Conservation (phyloP, 2,113 vertebrate species). For the Pipa parva region DNA sequence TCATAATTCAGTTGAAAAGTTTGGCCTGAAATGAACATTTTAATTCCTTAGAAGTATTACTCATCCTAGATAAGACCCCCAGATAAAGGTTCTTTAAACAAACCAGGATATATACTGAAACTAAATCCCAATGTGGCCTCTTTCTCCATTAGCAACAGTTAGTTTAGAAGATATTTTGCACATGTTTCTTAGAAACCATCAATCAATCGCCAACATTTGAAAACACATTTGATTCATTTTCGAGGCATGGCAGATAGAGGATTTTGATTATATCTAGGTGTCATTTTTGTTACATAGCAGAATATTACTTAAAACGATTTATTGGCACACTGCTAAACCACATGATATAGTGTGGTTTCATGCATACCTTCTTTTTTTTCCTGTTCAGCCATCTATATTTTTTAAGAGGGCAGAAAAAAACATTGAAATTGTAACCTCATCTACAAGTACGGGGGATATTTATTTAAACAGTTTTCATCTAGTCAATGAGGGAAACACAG, state of each 20-base stretch:
- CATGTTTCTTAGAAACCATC: not conserved
- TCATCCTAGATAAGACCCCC: not conserved
- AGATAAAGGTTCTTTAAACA: constrained; percentile 1
- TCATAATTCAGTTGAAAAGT: not conserved
- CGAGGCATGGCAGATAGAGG: not conserved
- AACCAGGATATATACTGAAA: not conserved
- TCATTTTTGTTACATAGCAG: constrained; percentile 9
- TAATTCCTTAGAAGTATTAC: not conserved
- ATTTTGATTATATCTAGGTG: not conserved
- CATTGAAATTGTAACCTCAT: too few relatives aligned
- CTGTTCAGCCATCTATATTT: too few relatives aligned
- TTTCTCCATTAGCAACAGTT: not conserved
- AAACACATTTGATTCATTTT: constrained; percentile 24
- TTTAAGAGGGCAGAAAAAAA: too few relatives aligned
- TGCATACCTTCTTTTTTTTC: too few relatives aligned
- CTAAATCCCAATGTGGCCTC: not conserved
- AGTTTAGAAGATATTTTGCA: not conserved
- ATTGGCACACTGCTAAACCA: too few relatives aligned
- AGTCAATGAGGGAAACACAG: too few relatives aligned
- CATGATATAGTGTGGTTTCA: too few relatives aligned
- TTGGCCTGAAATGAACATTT: not conserved
- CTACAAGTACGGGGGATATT: too few relatives aligned
- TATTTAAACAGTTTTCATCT: too few relatives aligned
- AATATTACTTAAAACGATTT: constrained; percentile 23
- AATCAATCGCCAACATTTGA: constrained; percentile 2